Evolutionary conservation across 2,113 vertebrate species (phyloP).

Genomic region (Boleophthalmus pectinirostris): DNA sequence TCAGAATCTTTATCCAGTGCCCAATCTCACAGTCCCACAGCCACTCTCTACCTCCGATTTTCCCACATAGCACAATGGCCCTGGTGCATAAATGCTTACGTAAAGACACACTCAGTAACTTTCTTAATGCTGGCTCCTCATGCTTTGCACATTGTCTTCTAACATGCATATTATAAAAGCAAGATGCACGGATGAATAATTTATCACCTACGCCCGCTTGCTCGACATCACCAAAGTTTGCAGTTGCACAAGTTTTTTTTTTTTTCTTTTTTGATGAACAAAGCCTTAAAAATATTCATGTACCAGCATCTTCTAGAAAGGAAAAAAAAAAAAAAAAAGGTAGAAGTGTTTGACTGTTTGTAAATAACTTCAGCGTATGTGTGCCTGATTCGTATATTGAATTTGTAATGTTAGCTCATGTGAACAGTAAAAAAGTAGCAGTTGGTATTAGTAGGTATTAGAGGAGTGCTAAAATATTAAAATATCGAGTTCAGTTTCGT

Average conservation of each 20-base stretch:
- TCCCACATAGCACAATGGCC: constrained; percentile 47
- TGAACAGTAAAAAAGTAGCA: neutral
- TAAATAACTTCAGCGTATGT: neutral
- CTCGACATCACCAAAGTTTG: constrained; percentile 67
- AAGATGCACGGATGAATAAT: constrained; percentile 71
- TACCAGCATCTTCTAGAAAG: constrained; percentile 54
- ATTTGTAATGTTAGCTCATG: neutral
- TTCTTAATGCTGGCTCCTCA: constrained; percentile 34
- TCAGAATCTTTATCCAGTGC: constrained; percentile 27
- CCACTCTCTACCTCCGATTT: neutral
- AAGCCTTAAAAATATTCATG: constrained; percentile 71
- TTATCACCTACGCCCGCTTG: constrained; percentile 53
- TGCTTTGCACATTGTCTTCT: constrained; percentile 67
- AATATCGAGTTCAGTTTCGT: too few species aligned
- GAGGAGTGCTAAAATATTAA: too few species aligned
- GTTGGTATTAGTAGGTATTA: neutral
- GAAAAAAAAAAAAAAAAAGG: constrained; percentile 22
- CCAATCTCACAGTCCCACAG: constrained; percentile 49
- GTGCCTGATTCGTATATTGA: neutral
- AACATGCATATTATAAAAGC: constrained; percentile 73
- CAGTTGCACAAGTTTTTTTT: constrained; percentile 52
- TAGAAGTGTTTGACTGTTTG: constrained; percentile 9
- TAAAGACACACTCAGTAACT: constrained; percentile 55
- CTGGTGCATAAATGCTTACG: constrained; percentile 20
- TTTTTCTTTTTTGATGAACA: constrained; percentile 40